Percentiles rank a stretch among this genome's conserved stretches.
phyloP scores from a whole-genome alignment of 2,113 vertebrate genomes.

The Gambusia affinis region DNA sequence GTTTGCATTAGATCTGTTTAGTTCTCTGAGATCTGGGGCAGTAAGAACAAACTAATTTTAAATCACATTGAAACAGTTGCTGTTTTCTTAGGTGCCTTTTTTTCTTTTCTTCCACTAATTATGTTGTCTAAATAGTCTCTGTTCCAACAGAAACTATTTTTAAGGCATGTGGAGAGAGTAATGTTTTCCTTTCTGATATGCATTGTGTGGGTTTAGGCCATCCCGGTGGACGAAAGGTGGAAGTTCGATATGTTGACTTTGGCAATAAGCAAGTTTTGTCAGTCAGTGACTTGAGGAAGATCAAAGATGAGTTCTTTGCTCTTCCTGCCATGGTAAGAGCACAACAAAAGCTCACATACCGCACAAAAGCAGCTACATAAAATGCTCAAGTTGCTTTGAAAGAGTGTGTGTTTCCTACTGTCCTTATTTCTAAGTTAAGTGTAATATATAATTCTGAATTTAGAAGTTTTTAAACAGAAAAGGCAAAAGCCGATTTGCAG shows the following conservation, averaged over 20 bases:
- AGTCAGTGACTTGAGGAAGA: constrained; percentile 82
- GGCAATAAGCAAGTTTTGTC: constrained; percentile 81
- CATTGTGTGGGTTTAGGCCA: constrained; percentile 76
- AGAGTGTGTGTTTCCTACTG: neutral
- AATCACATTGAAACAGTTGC: too few species aligned
- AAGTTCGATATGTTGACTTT: constrained; percentile 87
- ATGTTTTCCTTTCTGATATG: neutral
- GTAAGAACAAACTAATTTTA: too few species aligned
- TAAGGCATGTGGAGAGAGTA: neutral
- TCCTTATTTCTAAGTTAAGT: neutral
- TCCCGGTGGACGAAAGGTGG: constrained; percentile 79
- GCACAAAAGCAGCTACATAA: neutral
- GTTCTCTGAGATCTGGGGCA: too few species aligned
- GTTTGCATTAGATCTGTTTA: too few species aligned
- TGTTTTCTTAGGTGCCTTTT: too few species aligned
- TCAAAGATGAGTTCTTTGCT: constrained; percentile 87
- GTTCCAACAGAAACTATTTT: neutral
- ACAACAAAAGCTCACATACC: neutral
- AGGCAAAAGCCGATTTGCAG: neutral
- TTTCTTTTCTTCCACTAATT: too few species aligned
- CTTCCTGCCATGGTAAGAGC: constrained; percentile 86
- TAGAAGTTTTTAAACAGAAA: neutral
- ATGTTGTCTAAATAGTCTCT: neutral
- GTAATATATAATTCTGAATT: neutral
- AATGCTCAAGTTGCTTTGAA: too few species aligned